phyloP scores from a whole-genome alignment of 2,888 invertebrate genomes.

The Hydraecia micacea region DNA sequence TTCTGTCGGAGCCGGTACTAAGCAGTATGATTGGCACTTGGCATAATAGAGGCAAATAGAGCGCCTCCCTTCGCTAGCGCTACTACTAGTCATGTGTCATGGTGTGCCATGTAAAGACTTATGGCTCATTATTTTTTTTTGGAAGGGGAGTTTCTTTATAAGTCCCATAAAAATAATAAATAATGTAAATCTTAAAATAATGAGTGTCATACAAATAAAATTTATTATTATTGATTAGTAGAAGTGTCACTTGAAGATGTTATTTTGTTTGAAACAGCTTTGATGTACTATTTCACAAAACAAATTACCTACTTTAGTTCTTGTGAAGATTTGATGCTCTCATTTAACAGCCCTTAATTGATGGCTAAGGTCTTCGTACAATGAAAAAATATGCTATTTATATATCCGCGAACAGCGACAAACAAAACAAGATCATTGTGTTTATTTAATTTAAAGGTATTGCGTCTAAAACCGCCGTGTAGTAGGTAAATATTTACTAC shows the following conservation, averaged over 20 bases:
- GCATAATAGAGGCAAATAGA: constrained; percentile 76
- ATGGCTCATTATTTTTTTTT: neutral
- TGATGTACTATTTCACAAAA: neutral
- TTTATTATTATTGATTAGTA: neutral
- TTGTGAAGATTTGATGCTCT: neutral
- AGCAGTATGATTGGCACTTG: constrained; percentile 77
- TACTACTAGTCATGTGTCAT: constrained; percentile 22
- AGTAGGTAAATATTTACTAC: no score
- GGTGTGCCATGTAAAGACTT: constrained; percentile 29
- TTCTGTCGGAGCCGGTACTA: no score
- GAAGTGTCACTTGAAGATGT: neutral
- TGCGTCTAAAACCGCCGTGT: neutral
- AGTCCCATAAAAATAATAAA: neutral
- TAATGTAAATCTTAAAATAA: constrained; percentile 1
- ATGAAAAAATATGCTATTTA: no score
- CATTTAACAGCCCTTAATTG: neutral
- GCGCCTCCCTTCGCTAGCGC: constrained; percentile 48
- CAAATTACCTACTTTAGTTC: neutral
- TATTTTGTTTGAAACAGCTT: neutral
- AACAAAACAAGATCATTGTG: neutral
- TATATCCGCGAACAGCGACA: neutral
- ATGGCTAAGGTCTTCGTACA: neutral
- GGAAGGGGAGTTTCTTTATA: neutral
- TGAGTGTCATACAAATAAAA: neutral
- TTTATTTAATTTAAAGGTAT: neutral